Conservation (phyloP, 2,888 invertebrate genomes). For the Phania funesta region DNA sequence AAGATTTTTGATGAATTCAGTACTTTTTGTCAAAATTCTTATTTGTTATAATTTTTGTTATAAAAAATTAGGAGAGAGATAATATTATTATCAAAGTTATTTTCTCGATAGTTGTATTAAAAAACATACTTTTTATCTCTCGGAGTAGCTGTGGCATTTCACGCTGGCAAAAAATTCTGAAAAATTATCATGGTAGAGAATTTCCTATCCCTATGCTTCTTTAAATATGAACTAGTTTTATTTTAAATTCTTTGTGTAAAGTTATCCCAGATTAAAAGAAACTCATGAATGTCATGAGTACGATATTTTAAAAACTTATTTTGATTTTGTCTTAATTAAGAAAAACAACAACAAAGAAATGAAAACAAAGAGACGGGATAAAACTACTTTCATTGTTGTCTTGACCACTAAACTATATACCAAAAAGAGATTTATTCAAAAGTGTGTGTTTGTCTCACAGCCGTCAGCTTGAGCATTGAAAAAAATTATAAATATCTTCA, state of each 20-base stretch:
- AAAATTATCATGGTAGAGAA: no score
- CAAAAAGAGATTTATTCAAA: neutral
- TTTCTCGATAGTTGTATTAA: no score
- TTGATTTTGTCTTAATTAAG: slow-evolving; percentile 21
- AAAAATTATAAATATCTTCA: slow-evolving; percentile 35
- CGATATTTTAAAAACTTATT: neutral
- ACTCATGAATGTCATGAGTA: neutral
- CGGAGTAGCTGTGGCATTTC: no score
- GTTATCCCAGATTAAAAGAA: neutral
- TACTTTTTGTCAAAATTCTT: no score
- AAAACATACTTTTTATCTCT: no score
- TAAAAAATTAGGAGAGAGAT: no score
- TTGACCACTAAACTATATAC: neutral
- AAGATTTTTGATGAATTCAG: no score
- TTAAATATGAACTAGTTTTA: no score
- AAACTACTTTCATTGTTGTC: slow-evolving; percentile 53
- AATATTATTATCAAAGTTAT: no score
- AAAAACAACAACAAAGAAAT: neutral
- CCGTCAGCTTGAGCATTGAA: slow-evolving; percentile 31
- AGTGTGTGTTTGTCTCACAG: neutral
- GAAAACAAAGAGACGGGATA: neutral
- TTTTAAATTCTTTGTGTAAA: neutral
- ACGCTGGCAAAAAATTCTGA: no score
- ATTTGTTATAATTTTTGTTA: no score
- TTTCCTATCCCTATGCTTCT: no score